Conservation (phyloP, 1,140 invertebrate genomes). For the Lepidurus couesii region DNA sequence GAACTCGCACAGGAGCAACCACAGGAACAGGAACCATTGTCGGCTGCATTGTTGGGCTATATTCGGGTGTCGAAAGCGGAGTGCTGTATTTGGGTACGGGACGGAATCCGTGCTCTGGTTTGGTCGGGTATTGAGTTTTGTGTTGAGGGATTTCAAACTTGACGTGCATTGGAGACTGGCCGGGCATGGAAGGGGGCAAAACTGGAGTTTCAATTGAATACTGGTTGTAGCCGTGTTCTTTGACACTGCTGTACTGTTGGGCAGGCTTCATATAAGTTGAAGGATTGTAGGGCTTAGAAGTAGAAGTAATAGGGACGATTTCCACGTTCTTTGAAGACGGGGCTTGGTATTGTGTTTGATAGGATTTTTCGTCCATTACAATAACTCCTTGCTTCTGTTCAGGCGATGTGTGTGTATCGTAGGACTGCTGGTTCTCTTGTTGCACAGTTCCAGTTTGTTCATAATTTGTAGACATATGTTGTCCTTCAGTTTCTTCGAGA, state of each 20-base stretch:
- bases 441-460: not conserved
- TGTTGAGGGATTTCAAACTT: constrained; percentile 6
- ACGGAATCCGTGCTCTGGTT: not conserved
- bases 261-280: not conserved
- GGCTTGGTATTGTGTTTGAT: not conserved
- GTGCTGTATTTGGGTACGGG: not conserved
- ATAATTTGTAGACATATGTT: too few relatives aligned
- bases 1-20: not conserved
- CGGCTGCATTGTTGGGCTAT: not conserved
- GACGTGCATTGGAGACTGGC: constrained; percentile 8
- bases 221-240: not conserved
- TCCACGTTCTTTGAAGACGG: not conserved
- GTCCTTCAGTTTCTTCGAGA: not conserved
- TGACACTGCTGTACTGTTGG: not conserved
- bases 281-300: not conserved
- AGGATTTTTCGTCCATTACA: not conserved
- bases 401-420: not conserved
- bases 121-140: not conserved
- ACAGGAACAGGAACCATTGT: not conserved
- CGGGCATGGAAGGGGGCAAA: not conserved
- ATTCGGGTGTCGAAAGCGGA: not conserved
- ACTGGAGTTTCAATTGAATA: not conserved
- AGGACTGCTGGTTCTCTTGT: constrained; percentile 6
- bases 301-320: not conserved
- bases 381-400: not conserved